Conservation (phyloP, 2,888 invertebrate species). For the Macrophya annulata region DNA sequence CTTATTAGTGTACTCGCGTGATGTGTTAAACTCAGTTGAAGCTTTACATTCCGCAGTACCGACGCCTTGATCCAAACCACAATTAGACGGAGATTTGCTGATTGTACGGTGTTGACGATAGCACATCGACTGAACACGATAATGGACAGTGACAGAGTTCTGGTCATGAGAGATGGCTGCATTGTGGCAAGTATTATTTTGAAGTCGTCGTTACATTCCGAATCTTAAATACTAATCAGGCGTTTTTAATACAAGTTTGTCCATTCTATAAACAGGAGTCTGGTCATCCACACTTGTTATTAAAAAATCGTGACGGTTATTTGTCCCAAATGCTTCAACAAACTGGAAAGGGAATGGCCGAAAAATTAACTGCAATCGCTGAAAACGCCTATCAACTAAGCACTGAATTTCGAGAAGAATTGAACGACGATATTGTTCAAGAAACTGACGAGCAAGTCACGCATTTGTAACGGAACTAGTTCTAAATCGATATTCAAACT, state of each 20-base stretch:
- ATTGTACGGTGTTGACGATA: constrained; percentile 84
- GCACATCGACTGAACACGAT: constrained; percentile 96
- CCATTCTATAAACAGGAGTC: constrained; percentile 81
- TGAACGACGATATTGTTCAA: neutral
- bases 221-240: neutral
- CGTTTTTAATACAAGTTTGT: neutral
- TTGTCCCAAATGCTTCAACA: constrained; percentile 88
- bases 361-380: constrained; percentile 80
- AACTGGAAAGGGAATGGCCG: constrained; percentile 83
- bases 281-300: constrained; percentile 86
- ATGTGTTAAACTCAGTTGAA: too few relatives aligned
- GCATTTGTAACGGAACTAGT: neutral
- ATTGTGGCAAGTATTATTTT: constrained; percentile 81
- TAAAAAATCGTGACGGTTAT: constrained; percentile 83
- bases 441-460: neutral
- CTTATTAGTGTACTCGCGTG: too few relatives aligned
- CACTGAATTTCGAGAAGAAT: neutral
- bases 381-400: constrained; percentile 70
- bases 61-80: constrained; percentile 83
- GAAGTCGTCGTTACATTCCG: neutral
- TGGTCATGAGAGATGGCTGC: constrained; percentile 92
- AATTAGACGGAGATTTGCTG: constrained; percentile 81
- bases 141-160: constrained; percentile 94
- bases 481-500: neutral
- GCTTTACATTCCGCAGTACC: constrained; percentile 75